phyloP scores from a whole-genome alignment of 2,797 vertebrate genomes.

The Dicrostonyx torquatus region DNA sequence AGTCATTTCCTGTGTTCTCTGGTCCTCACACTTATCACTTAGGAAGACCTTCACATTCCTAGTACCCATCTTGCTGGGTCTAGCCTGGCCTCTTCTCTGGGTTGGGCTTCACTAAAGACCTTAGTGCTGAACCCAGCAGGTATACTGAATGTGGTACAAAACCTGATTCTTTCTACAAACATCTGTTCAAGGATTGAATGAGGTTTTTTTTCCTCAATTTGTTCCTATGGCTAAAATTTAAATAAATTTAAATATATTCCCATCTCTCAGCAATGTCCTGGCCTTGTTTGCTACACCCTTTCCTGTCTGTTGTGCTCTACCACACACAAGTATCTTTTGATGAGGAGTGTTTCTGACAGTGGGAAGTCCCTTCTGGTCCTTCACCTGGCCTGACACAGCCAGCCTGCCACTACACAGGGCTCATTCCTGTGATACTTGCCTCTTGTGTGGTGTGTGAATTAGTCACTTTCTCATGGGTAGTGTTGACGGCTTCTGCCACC shows the following conservation, averaged over 20 bases:
- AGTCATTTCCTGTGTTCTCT: neutral
- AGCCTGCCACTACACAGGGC: accelerated
- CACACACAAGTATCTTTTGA: neutral
- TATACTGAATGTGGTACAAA: accelerated
- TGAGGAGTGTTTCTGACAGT: no score
- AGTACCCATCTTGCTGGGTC: neutral
- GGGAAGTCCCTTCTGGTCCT: neutral
- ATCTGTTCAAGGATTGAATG: neutral
- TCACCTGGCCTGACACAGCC: neutral
- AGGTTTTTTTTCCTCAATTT: neutral
- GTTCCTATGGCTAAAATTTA: neutral
- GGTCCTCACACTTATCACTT: neutral
- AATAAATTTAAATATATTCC: neutral
- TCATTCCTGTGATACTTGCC: no score
- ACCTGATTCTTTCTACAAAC: neutral
- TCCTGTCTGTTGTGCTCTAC: neutral
- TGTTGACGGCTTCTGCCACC: no score
- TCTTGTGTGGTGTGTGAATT: neutral
- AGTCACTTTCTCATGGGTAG: accelerated
- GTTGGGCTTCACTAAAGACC: neutral
- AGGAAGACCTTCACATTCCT: neutral
- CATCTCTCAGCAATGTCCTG: neutral
- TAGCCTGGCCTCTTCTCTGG: neutral
- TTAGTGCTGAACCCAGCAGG: neutral
- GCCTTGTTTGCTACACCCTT: neutral